A percentile compares a stretch with the other conserved stretches of the same genome.
These are phyloP conservation scores for Paramacrobiotus metropolitanus DNA, from an alignment of 1,140 invertebrate species.

Conservation along the genomic window DNA sequence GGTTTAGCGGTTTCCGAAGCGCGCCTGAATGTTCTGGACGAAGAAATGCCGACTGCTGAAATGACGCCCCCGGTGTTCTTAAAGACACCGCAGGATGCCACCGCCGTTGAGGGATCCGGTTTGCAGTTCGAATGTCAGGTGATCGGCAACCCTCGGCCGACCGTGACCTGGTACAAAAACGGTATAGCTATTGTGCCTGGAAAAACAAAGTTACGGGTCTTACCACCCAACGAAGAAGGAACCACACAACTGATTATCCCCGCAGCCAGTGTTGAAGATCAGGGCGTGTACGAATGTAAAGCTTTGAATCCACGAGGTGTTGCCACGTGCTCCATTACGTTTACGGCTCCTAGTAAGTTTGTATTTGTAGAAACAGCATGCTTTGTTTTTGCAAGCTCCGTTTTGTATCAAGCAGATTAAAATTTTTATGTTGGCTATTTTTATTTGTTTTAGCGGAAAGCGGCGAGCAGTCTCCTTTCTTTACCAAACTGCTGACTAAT, in stretches of 20 bases:
- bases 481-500: neutral
- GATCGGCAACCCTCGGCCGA: constrained; percentile 17
- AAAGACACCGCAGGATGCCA: constrained; percentile 37
- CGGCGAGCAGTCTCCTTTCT: neutral
- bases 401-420: too few relatives aligned
- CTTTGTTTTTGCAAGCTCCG: too few relatives aligned
- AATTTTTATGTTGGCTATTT: too few relatives aligned
- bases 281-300: constrained; percentile 16
- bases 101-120: constrained; percentile 44
- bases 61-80: constrained; percentile 32
- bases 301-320: constrained; percentile 16
- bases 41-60: neutral
- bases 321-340: neutral
- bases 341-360: too few relatives aligned
- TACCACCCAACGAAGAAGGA: neutral
- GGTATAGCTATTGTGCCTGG: neutral
- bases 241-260: neutral
- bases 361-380: too few relatives aligned
- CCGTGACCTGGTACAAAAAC: constrained; percentile 6
- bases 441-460: neutral
- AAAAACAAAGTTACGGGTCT: neutral
- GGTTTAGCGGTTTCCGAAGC: constrained; percentile 47
- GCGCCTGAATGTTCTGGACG: constrained; percentile 33
- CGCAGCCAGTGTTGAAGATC: neutral
- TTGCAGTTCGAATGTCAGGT: constrained; percentile 44